Evolutionary conservation across 2,113 vertebrate genomes (phyloP).

Genomic region (Archilochus colubris): DNA sequence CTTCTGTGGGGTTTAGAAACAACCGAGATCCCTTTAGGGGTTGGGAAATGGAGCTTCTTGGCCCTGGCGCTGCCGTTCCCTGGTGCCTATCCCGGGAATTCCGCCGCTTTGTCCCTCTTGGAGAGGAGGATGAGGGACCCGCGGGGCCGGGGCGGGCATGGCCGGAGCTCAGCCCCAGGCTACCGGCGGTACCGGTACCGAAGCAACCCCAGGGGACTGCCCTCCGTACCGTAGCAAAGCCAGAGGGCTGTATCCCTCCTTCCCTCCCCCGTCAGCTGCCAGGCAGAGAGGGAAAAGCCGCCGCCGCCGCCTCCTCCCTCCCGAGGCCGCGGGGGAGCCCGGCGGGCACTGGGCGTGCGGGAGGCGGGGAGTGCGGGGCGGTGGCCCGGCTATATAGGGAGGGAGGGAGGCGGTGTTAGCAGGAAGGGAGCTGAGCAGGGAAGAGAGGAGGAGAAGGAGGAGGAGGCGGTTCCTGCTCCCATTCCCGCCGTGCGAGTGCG

Average conservation of each 20-base stretch:
- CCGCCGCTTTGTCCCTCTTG: rapidly evolving
- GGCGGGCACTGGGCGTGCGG: neutral
- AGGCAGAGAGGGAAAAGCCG: neutral
- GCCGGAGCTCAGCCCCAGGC: neutral
- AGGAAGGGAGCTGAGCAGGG: neutral
- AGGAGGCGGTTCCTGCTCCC: neutral
- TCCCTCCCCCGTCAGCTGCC: neutral
- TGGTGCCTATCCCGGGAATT: neutral
- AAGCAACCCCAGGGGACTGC: too few species aligned
- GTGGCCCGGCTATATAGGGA: neutral
- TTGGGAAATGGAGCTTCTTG: neutral
- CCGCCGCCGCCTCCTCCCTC: neutral
- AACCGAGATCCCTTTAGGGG: neutral
- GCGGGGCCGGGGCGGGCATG: rapidly evolving
- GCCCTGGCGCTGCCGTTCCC: neutral
- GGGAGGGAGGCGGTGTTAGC: neutral
- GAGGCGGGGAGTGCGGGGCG: neutral
- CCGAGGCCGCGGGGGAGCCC: neutral
- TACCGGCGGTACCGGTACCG: neutral
- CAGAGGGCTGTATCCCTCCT: too few species aligned
- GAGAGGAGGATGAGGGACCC: neutral
- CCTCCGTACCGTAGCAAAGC: too few species aligned
- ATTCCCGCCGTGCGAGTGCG: neutral
- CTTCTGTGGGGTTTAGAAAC: rapidly evolving
- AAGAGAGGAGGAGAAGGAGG: neutral